Percentiles rank a stretch among this genome's conserved stretches.
phyloP scores from a whole-genome alignment of 2,113 vertebrate species.

The Rhegmatorhina hoffmannsi region DNA sequence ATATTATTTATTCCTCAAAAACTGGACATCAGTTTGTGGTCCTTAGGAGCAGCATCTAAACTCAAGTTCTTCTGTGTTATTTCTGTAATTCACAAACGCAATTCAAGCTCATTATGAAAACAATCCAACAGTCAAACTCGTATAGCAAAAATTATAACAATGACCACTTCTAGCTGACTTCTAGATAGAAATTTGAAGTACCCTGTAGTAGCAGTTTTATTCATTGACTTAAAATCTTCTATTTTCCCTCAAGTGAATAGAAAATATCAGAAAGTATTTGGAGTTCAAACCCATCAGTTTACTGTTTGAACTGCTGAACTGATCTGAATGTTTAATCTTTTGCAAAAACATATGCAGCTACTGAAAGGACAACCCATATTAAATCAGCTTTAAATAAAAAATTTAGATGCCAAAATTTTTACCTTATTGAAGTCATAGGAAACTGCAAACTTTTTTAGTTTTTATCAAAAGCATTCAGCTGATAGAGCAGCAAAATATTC shows the following conservation, averaged over 20 bases:
- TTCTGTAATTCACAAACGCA: not conserved
- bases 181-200: not conserved
- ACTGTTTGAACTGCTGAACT: not conserved
- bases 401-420: not conserved
- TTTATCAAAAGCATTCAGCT: not conserved
- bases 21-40: not conserved
- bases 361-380: not conserved
- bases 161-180: not conserved
- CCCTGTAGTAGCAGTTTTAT: not conserved
- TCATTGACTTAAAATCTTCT: not conserved
- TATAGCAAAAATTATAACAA: not conserved
- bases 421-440: not conserved
- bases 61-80: not conserved
- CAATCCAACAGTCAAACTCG: not conserved
- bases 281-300: not conserved
- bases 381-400: not conserved
- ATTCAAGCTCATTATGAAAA: not conserved
- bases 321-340: not conserved
- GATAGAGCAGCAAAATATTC: not conserved
- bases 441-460: not conserved
- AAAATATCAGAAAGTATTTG: not conserved
- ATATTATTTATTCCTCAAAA: not conserved
- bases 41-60: not conserved
- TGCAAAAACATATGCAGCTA: not conserved
- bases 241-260: not conserved